Conservation (phyloP, 2,797 vertebrate genomes). For the Cryptoblepharus egeriae region DNA sequence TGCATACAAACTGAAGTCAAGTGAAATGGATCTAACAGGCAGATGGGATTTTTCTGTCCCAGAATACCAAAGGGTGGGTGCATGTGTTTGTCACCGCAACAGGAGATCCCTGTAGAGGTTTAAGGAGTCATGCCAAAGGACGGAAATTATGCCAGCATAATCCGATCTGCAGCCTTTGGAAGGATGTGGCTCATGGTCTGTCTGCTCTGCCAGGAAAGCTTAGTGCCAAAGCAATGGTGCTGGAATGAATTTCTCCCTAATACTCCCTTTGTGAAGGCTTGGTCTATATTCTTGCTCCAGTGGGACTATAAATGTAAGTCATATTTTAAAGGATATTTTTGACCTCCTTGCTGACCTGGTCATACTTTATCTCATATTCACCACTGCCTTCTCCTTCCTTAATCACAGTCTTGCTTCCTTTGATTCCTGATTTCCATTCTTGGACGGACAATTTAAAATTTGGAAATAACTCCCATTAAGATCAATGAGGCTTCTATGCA, state of each 20-base stretch:
- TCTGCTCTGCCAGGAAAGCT: not conserved
- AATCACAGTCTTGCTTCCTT: too few species aligned
- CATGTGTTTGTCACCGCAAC: slow-evolving; percentile 1
- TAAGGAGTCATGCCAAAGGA: slow-evolving; percentile 23
- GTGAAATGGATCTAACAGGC: not conserved
- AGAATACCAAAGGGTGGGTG: slow-evolving; percentile 4
- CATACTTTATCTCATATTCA: not conserved
- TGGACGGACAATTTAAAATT: not conserved
- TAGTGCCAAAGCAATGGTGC: slow-evolving; percentile 1
- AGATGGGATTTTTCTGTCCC: slow-evolving; percentile 1
- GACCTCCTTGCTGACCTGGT: too few species aligned
- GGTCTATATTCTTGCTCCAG: not conserved
- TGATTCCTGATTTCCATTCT: not conserved
- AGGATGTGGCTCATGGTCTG: slow-evolving; percentile 1
- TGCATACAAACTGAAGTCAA: not conserved
- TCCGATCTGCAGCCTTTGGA: slow-evolving; percentile 21
- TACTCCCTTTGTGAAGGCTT: not conserved
- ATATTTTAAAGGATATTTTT: not conserved
- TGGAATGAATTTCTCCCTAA: slow-evolving; percentile 12
- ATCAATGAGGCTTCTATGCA: not conserved
- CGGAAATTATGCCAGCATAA: slow-evolving; percentile 28
- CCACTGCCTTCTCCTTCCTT: not conserved
- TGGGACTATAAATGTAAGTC: not conserved
- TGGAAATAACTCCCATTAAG: not conserved
- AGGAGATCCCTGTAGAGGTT: slow-evolving; percentile 23